Evolutionary conservation across 2,113 vertebrate species (phyloP).

Genomic region (Nothocercus julius): DNA sequence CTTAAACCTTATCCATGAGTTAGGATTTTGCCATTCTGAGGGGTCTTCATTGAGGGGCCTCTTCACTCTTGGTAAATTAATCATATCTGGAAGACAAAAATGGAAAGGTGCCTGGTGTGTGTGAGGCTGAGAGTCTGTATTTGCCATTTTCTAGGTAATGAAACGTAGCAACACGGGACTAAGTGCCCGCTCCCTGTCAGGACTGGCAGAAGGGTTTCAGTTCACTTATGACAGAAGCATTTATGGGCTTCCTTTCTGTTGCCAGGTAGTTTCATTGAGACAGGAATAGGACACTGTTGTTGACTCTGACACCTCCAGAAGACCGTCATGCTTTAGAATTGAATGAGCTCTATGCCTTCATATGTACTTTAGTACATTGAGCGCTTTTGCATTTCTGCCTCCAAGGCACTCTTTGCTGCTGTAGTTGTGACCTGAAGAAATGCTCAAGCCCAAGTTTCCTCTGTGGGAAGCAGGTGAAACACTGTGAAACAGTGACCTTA

Average conservation of each 20-base stretch:
- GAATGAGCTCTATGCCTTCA: not conserved
- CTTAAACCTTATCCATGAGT: not conserved
- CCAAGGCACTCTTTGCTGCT: not conserved
- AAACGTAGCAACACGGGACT: not conserved
- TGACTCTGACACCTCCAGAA: not conserved
- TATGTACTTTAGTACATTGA: not conserved
- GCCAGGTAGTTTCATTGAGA: not conserved
- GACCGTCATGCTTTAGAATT: not conserved
- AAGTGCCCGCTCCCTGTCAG: not conserved
- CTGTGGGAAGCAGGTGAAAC: not conserved
- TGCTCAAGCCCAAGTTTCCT: not conserved
- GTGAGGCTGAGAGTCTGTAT: not conserved
- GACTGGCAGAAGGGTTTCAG: not conserved
- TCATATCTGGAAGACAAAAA: not conserved
- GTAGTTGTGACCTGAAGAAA: not conserved
- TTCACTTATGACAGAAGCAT: not conserved
- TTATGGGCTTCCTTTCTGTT: not conserved
- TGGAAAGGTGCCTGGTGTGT: not conserved
- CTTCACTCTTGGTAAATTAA: not conserved
- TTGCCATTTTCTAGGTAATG: not conserved
- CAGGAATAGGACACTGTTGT: not conserved
- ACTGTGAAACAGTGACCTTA: not conserved
- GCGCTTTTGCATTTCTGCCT: not conserved
- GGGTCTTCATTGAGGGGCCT: not conserved
- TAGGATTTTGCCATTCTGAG: not conserved